Base-by-base conservation (phyloP, 2,888 invertebrate genomes). In the Brachyopa scutellaris region DNA sequence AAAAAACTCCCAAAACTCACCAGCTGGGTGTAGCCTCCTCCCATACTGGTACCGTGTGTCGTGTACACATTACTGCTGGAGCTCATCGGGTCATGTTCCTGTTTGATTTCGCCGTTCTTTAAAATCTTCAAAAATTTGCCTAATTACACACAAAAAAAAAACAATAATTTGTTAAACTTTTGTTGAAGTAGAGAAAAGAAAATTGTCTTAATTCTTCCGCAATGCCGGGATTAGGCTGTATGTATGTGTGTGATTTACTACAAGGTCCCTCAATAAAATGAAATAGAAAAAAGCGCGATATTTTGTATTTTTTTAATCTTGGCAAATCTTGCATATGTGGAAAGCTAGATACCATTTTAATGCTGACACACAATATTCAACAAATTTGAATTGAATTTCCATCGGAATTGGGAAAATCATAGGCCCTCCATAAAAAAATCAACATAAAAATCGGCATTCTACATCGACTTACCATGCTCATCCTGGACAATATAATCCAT, bases 401-500 rank as follows among this genome's bases (percentile, higher is more conserved):
- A 59, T 26, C 40, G 8, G 40, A 26, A 51, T 38, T 17, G 8
- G 61, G 69, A 76, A 74, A 76, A 69, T 51, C 76, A 47, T 29
- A 51, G 2, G 6, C n/a, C 13, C 2, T n/a, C 5, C n/a, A 11
- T 17, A 19, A 53, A 57, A 17, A 49, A 74, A 33, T 40, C 7
- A 40, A 42, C 8, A 36, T 15, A 31, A n/a, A 11, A 55, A 11
- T 17, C 47, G 47, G 29, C 11, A 23, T 45, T 55, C n/a, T n/a
- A 33, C n/a, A 33, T 23, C 13, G 38, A 31, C 89, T 89, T 86
- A 90, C 90, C 90, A 86, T 89, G 87, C 74, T 88, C 90, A 86
- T 90, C 89, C 85, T 87, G 88, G 86, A 88, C 88, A 85, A 88
- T 89, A 84, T 88, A 89, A 85, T 89, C 89, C 69, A 89, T 86